Conservation (phyloP, 2,113 vertebrate species). For the Pyrgilauda ruficollis region DNA sequence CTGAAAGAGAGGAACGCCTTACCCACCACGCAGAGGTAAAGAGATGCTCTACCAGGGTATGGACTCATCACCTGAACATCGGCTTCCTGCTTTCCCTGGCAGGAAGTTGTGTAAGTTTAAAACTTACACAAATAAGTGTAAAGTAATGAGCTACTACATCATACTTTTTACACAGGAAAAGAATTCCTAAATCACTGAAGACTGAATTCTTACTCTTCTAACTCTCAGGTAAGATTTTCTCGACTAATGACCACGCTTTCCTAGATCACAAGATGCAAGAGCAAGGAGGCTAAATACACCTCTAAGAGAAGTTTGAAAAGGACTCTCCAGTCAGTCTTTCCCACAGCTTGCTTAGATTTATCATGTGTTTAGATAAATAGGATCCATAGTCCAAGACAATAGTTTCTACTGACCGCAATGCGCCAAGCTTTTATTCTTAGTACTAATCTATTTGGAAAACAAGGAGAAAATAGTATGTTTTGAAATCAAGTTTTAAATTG, state of each 20-base stretch:
- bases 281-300: not conserved
- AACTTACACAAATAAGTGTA: not conserved
- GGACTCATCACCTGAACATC: not conserved
- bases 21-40: not conserved
- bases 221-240: not conserved
- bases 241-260: not conserved
- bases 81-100: not conserved
- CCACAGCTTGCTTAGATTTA: not conserved
- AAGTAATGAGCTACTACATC: not conserved
- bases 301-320: not conserved
- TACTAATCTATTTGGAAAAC: not conserved
- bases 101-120: not conserved
- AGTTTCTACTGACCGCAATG: not conserved
- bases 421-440: not conserved
- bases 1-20: not conserved
- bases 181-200: not conserved
- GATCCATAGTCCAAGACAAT: not conserved
- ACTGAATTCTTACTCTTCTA: not conserved
- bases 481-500: not conserved
- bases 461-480: not conserved
- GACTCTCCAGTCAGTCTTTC: not conserved
- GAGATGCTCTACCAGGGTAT: rapidly evolving
- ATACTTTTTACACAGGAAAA: not conserved
- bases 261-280: not conserved
- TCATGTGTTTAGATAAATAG: not conserved